Evolutionary conservation across 2,113 vertebrate species (phyloP).

Genomic region (Heterochromis multidens): DNA sequence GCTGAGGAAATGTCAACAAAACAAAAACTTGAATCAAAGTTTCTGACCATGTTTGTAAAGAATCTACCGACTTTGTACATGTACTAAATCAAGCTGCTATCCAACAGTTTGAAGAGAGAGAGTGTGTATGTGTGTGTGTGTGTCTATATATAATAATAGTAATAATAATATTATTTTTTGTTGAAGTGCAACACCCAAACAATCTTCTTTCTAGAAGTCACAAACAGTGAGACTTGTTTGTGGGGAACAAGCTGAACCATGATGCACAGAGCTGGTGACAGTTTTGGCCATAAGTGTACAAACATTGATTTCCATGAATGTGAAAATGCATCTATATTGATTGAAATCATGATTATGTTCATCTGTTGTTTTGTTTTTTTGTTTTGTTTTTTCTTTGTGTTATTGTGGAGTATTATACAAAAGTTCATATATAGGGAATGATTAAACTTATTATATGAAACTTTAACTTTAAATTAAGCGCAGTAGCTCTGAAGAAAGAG

Average conservation of each 20-base stretch:
- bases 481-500: neutral
- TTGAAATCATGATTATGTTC: neutral
- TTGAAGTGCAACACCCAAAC: slow-evolving; percentile 6
- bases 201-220: neutral
- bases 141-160: no score
- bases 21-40: neutral
- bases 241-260: slow-evolving; percentile 17
- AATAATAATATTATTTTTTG: no score
- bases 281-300: slow-evolving; percentile 16
- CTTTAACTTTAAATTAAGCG: slow-evolving; percentile 7
- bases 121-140: no score
- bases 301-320: slow-evolving; percentile 52
- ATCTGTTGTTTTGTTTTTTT: neutral
- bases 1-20: neutral
- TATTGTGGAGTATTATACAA: slow-evolving; percentile 22
- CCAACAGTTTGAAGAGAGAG: neutral
- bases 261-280: slow-evolving; percentile 11
- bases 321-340: slow-evolving; percentile 38
- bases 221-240: neutral
- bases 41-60: slow-evolving; percentile 18
- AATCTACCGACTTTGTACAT: neutral
- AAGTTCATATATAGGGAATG: slow-evolving; percentile 7
- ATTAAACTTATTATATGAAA: neutral
- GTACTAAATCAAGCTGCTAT: slow-evolving; percentile 32
- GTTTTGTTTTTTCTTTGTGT: neutral